A percentile compares a stretch with the other conserved stretches of the same genome.
Evolutionary conservation across 2,113 vertebrate genomes (phyloP).

Genomic region (Anser brachyrhynchus): DNA sequence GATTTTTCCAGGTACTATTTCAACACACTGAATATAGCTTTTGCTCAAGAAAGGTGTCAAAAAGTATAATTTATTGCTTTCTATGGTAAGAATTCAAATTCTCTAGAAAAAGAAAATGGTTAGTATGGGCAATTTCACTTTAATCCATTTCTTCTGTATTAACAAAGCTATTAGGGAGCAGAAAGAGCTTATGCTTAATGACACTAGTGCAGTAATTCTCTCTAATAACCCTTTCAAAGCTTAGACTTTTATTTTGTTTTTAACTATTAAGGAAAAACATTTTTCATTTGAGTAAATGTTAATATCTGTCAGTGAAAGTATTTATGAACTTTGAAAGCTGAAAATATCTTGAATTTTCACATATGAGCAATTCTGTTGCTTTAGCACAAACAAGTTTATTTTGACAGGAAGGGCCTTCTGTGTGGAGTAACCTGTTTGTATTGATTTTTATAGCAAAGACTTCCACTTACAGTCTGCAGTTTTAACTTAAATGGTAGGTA

Average conservation of each 20-base stretch:
- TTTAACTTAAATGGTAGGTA: not conserved
- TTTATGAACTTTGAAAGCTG: not conserved
- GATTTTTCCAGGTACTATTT: not conserved
- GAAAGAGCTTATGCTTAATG: not conserved
- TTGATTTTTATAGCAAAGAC: not conserved
- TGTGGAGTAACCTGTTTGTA: not conserved
- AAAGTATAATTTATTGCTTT: not conserved
- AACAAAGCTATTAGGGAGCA: not conserved
- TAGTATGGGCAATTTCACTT: not conserved
- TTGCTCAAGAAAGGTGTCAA: not conserved
- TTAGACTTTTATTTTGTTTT: not conserved
- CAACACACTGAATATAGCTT: not conserved
- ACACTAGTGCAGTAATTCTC: not conserved
- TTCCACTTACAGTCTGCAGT: not conserved
- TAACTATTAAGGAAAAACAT: not conserved
- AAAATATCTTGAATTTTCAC: not conserved
- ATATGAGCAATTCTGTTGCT: not conserved
- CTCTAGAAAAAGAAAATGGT: not conserved
- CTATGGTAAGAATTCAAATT: not conserved
- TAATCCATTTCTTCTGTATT: not conserved
- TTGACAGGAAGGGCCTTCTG: not conserved
- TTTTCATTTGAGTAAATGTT: not conserved
- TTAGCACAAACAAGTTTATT: not conserved
- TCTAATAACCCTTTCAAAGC: not conserved
- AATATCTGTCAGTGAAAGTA: not conserved